Base-by-base conservation (phyloP, 1,140 invertebrate species). In the Cryptotermes secundus region DNA sequence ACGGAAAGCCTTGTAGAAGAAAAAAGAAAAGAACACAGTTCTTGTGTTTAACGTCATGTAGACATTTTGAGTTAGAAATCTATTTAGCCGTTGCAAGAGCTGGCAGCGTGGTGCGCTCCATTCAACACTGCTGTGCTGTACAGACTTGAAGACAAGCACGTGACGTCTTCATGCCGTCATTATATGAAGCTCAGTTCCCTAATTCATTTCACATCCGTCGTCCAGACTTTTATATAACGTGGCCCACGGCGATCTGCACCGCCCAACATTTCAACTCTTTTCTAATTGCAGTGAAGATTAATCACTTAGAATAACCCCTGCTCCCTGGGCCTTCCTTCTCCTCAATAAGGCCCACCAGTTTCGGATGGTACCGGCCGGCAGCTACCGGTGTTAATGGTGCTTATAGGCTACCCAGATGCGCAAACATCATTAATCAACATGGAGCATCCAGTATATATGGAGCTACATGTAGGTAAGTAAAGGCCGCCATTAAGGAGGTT, bases 261-360 rank as follows among this genome's bases (percentile, higher is more conserved):
- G 26, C 26, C 59, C 26, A 72, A 72, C 26, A 31, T 72, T 31
- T 72, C 59, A 72, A 72, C 59, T 72, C 59, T 72, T 72, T 72
- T 72, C 59, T 72, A 72, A 72, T 72, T 72, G 59, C 59, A 10
- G 59, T 16, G n/a, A 72, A 72, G 59, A 72, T 72, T 72, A 72
- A 72, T 72, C 59, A 72, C 59, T 72, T 72, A 72, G 26, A 72
- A 72, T 72, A 72, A 72, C 59, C 59, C 31, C 59, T n/a, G 59
- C 59, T n/a, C 59, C 59, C 26, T 72, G 26, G 7, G 12, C 59
- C n/a, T 72, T 31, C n/a, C 31, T 72, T n/a, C n/a, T 72, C n/a
- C n/a, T 72, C 59, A 72, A 72, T 72, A 72, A 31, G 26, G 59
- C 59, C 59, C 59, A 49, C 22, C 45, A n/a, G 45, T 22, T 49